A percentile compares a stretch with the other conserved stretches of the same genome.
Conservation (phyloP, 23 tunicate genomes). For the Ascidia mentula region DNA sequence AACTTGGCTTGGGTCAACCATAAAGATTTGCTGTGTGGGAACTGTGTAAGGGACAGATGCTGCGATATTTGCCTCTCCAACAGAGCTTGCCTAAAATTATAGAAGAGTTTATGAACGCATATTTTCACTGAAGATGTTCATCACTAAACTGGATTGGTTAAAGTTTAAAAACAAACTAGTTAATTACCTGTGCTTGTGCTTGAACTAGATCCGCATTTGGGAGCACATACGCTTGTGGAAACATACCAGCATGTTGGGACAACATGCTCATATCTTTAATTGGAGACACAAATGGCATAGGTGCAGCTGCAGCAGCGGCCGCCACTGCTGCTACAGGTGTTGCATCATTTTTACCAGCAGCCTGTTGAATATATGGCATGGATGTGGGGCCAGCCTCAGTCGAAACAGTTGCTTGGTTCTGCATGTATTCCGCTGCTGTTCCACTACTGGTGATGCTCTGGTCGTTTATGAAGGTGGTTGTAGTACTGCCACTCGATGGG, state of each 20-base stretch:
- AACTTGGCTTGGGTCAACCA: constrained; percentile 79
- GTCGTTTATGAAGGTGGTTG: constrained; percentile 59
- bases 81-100: constrained; percentile 28
- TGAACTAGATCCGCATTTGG: constrained; percentile 59
- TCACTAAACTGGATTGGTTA: no score
- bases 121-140: no score
- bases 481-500: constrained; percentile 17
- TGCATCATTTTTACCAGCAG: not conserved
- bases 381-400: not conserved
- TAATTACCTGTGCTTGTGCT: constrained; percentile 71
- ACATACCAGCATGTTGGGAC: constrained; percentile 80
- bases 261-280: constrained; percentile 39
- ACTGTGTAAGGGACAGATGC: constrained; percentile 57
- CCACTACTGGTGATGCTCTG: constrained; percentile 41
- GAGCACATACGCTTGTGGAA: constrained; percentile 81
- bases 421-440: constrained; percentile 24
- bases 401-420: not conserved
- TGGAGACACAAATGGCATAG: constrained; percentile 24
- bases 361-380: not conserved
- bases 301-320: constrained; percentile 1
- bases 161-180: no score
- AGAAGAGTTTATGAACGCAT: no score
- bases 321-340: not conserved
- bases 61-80: constrained; percentile 25
- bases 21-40: constrained; percentile 58